phyloP scores from a whole-genome alignment of 2,888 invertebrate species.

The Tenthredo livida region DNA sequence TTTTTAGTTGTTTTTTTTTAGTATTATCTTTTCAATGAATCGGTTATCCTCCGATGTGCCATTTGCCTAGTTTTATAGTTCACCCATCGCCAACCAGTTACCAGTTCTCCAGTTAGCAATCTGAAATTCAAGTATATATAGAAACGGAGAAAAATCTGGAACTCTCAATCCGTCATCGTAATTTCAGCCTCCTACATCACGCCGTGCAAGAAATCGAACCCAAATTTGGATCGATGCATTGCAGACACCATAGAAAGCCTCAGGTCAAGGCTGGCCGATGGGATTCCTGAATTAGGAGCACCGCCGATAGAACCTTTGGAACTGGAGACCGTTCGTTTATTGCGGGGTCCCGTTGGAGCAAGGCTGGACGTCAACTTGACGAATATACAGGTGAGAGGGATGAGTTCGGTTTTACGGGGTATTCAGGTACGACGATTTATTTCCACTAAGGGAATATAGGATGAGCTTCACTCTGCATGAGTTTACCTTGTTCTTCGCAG shows the following conservation, averaged over 20 bases:
- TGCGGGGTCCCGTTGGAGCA: conserved; percentile 81
- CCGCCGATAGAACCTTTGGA: conserved; percentile 84
- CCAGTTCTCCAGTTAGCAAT: neutral
- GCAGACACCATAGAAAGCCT: conserved; percentile 82
- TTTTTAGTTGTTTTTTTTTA: neutral
- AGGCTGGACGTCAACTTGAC: conserved; percentile 75
- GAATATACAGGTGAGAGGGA: conserved; percentile 63
- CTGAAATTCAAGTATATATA: neutral
- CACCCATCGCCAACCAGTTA: neutral
- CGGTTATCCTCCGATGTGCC: neutral
- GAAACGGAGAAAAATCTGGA: conserved; percentile 19
- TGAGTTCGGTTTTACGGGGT: neutral
- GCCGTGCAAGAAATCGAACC: conserved; percentile 83
- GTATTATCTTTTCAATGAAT: neutral
- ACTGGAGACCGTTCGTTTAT: conserved; percentile 82
- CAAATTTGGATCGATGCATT: conserved; percentile 83
- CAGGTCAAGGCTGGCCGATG: conserved; percentile 81
- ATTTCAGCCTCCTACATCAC: conserved; percentile 84
- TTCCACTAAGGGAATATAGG: neutral
- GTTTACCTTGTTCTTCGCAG: conserved; percentile 59
- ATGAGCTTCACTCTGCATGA: neutral
- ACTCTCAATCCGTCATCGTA: conserved; percentile 45
- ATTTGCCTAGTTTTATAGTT: neutral
- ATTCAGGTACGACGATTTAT: neutral
- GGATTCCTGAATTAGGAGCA: conserved; percentile 85